phyloP scores from a whole-genome alignment of 1,140 invertebrate genomes.

The Macrocentrus cingulum region DNA sequence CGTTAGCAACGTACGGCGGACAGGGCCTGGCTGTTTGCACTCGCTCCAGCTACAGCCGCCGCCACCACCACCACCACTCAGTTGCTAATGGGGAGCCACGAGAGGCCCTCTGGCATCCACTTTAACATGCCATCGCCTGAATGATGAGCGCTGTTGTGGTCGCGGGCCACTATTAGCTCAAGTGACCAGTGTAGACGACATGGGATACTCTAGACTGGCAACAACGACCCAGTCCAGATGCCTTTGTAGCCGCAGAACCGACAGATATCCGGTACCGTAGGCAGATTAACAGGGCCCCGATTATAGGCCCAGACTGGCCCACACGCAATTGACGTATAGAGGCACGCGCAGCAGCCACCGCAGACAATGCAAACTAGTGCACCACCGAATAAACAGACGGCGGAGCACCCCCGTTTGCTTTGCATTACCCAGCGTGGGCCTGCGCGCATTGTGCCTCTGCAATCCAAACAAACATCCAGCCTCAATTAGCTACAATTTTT shows the following conservation, averaged over 20 bases:
- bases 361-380: conserved; percentile 60
- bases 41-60: conserved; percentile 57
- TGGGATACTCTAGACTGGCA: conserved; percentile 52
- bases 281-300: conserved; percentile 46
- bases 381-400: conserved; percentile 52
- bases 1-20: conserved; percentile 58
- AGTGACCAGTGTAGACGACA: conserved; percentile 48
- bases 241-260: conserved; percentile 48
- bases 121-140: conserved; percentile 49
- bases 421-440: conserved; percentile 60
- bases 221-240: conserved; percentile 53
- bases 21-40: conserved; percentile 56
- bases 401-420: conserved; percentile 51
- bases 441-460: conserved; percentile 61
- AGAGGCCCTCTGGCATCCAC: conserved; percentile 52
- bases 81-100: conserved; percentile 51
- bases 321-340: conserved; percentile 35
- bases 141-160: conserved; percentile 43
- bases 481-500: conserved; percentile 50
- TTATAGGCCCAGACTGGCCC: conserved; percentile 42
- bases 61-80: no score
- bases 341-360: conserved; percentile 60
- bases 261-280: conserved; percentile 46
- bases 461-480: conserved; percentile 61
- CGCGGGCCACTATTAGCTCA: conserved; percentile 46